Conservation (phyloP, 2,113 vertebrate species). For the Gulo gulo region DNA sequence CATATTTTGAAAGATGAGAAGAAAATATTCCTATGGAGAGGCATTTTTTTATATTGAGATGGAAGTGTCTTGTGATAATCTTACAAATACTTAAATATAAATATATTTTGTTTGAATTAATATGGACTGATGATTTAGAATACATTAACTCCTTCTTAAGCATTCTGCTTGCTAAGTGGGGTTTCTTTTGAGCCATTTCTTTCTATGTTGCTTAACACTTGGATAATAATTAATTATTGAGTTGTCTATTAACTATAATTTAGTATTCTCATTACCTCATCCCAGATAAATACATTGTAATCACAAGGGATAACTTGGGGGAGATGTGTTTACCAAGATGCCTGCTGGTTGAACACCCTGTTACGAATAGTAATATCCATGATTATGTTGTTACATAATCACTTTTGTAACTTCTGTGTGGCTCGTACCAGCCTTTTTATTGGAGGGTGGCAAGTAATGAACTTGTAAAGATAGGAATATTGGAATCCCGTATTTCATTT, state of each 20-base stretch:
- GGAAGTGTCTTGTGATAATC: background rate
- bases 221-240: conserved; percentile 22
- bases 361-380: background rate
- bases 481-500: background rate
- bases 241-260: conserved; percentile 35
- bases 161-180: background rate
- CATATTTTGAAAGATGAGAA: conserved; percentile 39
- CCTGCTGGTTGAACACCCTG: background rate
- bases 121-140: background rate
- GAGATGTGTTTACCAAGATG: background rate
- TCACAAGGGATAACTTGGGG: background rate
- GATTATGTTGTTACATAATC: background rate
- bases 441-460: background rate
- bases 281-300: background rate
- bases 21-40: background rate
- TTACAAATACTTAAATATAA: background rate
- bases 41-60: background rate
- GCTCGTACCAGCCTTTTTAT: background rate
- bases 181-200: conserved; percentile 15
- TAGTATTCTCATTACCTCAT: background rate
- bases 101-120: background rate
- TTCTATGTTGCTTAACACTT: background rate
- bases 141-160: background rate
- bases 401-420: background rate
- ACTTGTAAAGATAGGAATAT: background rate